Conservation (phyloP, 2,888 invertebrate species). For the Campoletis raptor region DNA sequence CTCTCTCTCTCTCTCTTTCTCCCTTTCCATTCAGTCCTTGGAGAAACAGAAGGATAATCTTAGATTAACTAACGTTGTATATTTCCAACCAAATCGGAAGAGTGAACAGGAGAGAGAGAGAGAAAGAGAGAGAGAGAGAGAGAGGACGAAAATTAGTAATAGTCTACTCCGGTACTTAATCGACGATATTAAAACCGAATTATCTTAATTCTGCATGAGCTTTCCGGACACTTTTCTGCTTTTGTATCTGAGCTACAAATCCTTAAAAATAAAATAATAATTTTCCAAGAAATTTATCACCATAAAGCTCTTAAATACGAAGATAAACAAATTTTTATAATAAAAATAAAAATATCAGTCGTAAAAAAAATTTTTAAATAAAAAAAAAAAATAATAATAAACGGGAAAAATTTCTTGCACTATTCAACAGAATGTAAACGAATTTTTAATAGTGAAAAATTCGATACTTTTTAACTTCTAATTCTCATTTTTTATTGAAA, state of each 20-base stretch:
- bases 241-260: background rate
- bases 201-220: conserved; percentile 66
- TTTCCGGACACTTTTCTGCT: background rate
- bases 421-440: background rate
- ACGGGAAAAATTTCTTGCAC: background rate
- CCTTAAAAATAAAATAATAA: background rate
- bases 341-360: background rate
- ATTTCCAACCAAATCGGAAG: conserved; percentile 16
- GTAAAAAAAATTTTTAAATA: background rate
- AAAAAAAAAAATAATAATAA: too few species aligned
- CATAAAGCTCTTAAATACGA: background rate
- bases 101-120: background rate
- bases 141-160: conserved; percentile 73
- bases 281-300: background rate
- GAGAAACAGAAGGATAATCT: conserved; percentile 65
- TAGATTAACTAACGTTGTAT: conserved; percentile 67
- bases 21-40: conserved; percentile 62
- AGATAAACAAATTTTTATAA: background rate
- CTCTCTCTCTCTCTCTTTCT: conserved; percentile 61
- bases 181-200: conserved; percentile 73
- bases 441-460: background rate
- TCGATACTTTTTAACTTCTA: too few species aligned
- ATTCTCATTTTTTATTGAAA: too few species aligned
- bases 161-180: conserved; percentile 75
- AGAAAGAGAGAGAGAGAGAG: background rate